These are phyloP conservation scores for Anguilla japonica DNA, from an alignment of 2,113 vertebrate genomes.

Conservation along the genomic window DNA sequence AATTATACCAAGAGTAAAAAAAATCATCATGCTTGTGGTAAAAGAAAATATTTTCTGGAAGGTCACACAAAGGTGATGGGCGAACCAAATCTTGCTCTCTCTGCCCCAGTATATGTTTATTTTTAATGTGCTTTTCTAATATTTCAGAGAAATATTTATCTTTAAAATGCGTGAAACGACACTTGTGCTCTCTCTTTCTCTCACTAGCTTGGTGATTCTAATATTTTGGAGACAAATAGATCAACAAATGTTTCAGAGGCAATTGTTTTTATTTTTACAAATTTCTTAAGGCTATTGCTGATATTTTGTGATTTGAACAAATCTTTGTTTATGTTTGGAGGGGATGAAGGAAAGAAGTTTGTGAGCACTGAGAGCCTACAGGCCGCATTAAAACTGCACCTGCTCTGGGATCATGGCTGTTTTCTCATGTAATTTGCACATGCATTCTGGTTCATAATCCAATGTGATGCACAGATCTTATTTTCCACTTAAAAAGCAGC, in stretches of 20 bases:
- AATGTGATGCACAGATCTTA: not conserved
- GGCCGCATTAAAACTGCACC: not conserved
- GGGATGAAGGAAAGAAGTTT: not conserved
- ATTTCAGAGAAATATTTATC: not conserved
- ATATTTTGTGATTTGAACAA: not conserved
- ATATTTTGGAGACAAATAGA: not conserved
- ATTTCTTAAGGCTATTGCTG: not conserved
- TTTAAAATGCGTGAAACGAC: not conserved
- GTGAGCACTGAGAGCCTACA: not conserved
- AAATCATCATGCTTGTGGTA: not conserved
- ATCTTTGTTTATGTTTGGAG: not conserved
- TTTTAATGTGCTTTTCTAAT: not conserved
- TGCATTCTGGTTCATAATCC: not conserved
- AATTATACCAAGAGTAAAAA: not conserved
- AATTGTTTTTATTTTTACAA: not conserved
- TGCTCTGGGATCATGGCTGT: not conserved
- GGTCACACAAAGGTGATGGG: not conserved
- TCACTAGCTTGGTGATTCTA: not conserved
- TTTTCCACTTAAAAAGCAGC: not conserved
- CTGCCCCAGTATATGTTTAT: not conserved
- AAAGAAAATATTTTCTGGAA: not conserved
- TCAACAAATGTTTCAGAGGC: not conserved
- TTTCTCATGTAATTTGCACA: not conserved
- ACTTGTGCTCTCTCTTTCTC: not conserved
- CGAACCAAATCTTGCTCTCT: not conserved